phyloP scores from a whole-genome alignment of 2,113 vertebrate species.

The Azemiops feae region DNA sequence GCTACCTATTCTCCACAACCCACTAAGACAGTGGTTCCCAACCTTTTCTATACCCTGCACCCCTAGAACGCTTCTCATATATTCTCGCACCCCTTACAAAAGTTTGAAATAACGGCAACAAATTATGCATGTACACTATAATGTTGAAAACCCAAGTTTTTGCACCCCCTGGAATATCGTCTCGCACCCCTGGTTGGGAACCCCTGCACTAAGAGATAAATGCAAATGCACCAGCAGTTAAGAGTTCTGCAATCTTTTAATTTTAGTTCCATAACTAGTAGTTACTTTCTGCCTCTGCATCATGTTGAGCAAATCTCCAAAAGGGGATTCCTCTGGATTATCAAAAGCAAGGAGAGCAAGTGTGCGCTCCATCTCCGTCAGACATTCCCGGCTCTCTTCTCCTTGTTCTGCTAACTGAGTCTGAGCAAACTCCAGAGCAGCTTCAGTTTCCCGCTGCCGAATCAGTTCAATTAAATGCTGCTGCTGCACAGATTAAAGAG shows the following conservation, averaged over 20 bases:
- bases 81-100: too few species aligned
- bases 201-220: neutral
- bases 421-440: conserved; percentile 96
- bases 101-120: too few species aligned
- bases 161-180: too few species aligned
- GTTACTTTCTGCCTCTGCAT: conserved; percentile 97
- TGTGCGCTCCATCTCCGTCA: conserved; percentile 97
- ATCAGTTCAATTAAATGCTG: conserved; percentile 98
- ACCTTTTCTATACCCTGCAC: too few species aligned
- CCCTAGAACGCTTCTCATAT: too few species aligned
- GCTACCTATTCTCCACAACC: neutral
- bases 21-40: neutral
- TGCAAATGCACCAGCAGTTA: neutral
- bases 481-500: conserved; percentile 72
- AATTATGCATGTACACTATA: too few species aligned
- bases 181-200: too few species aligned
- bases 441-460: conserved; percentile 93
- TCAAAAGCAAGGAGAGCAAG: conserved; percentile 94
- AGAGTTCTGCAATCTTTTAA: neutral
- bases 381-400: conserved; percentile 94
- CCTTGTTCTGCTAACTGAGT: conserved; percentile 96
- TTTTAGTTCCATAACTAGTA: neutral
- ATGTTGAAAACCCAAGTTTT: too few species aligned
- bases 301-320: conserved; percentile 95
- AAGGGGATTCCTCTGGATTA: conserved; percentile 94